Percentiles rank a stretch among this genome's conserved stretches.
These are phyloP conservation scores for Leptinotarsa texana DNA, from an alignment of 1,140 invertebrate species.

Conservation along the genomic window DNA sequence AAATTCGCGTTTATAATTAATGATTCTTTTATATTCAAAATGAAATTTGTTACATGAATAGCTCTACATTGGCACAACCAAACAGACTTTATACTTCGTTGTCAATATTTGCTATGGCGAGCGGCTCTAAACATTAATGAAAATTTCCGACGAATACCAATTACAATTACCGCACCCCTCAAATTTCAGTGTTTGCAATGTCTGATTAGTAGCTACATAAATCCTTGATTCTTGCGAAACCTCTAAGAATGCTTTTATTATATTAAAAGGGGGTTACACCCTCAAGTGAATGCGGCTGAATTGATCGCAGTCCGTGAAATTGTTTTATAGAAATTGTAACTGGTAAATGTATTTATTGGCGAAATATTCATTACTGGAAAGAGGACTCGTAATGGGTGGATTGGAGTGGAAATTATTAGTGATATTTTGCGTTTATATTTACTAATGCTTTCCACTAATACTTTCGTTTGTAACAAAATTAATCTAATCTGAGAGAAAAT, in stretches of 20 bases:
- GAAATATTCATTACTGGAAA: background rate
- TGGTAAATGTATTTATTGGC: background rate
- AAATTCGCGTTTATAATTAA: no score
- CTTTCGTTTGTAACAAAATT: no score
- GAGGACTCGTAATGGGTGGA: no score
- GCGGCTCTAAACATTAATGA: background rate
- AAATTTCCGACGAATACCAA: slow-evolving; percentile 6
- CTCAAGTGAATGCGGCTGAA: background rate
- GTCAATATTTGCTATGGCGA: background rate
- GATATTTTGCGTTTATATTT: no score
- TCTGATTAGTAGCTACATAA: slow-evolving; percentile 8
- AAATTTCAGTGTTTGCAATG: background rate
- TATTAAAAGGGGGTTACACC: slow-evolving; percentile 2
- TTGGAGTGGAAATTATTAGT: no score
- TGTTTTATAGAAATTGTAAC: background rate
- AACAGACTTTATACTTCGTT: background rate
- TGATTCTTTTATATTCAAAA: no score
- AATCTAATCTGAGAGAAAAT: no score
- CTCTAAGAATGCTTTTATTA: slow-evolving; percentile 8
- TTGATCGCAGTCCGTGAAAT: background rate
- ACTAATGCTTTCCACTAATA: no score
- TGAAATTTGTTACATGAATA: no score
- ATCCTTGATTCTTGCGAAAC: slow-evolving; percentile 2
- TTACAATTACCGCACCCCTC: background rate
- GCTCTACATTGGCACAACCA: background rate